Evolutionary conservation across 2,888 invertebrate species (phyloP).

Genomic region (Cosmorhoe ocellata): DNA sequence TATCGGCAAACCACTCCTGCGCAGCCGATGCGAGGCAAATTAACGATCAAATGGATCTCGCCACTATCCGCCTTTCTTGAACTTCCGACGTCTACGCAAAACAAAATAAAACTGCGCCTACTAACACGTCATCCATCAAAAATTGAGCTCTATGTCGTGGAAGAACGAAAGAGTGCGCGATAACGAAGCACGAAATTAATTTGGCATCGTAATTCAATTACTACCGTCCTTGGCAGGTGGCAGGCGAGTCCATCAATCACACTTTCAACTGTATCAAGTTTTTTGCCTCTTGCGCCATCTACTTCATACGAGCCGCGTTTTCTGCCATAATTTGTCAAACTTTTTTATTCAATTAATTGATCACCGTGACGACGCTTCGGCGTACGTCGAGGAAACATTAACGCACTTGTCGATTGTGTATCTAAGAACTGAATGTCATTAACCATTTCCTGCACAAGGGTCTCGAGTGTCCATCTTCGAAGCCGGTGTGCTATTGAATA

Average conservation of each 20-base stretch:
- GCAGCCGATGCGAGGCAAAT: conserved; percentile 67
- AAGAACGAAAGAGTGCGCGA: conserved; percentile 46
- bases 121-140: conserved; percentile 37
- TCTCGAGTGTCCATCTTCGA: conserved; percentile 70
- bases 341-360: conserved; percentile 73
- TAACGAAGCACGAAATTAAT: conserved; percentile 48
- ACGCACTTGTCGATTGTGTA: conserved; percentile 65
- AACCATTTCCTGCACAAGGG: conserved; percentile 72
- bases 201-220: conserved; percentile 77
- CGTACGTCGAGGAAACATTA: conserved; percentile 60
- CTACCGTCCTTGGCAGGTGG: conserved; percentile 59
- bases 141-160: conserved; percentile 50
- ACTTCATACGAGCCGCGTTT: conserved; percentile 59
- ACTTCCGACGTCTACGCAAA: conserved; percentile 51
- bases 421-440: conserved; percentile 75
- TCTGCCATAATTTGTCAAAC: conserved; percentile 69
- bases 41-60: conserved; percentile 72
- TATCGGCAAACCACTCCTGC: conserved; percentile 64
- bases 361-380: conserved; percentile 50
- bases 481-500: conserved; percentile 72
- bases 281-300: conserved; percentile 60
- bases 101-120: conserved; percentile 40
- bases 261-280: conserved; percentile 77
- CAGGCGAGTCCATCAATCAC: conserved; percentile 73
- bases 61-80: conserved; percentile 51